Percentiles rank a stretch among this genome's conserved stretches.
Evolutionary conservation across 2,113 vertebrate genomes (phyloP).

Genomic region (Hylia prasina): DNA sequence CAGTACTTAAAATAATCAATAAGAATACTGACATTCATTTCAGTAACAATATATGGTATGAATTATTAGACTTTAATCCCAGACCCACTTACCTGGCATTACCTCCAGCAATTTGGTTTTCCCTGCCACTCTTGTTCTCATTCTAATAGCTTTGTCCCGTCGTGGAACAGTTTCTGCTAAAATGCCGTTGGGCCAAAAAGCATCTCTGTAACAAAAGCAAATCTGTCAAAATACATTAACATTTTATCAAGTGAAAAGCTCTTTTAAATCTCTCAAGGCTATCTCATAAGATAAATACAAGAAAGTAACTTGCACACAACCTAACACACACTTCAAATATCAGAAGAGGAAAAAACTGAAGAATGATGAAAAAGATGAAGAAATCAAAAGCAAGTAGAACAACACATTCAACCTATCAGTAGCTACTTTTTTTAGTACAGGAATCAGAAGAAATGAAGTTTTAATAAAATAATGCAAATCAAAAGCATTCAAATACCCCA

Average conservation of each 20-base stretch:
- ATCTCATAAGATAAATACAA: not conserved
- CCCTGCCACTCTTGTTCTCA: conserved; percentile 94
- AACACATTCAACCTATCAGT: not conserved
- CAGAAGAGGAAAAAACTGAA: not conserved
- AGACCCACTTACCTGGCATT: conserved; percentile 87
- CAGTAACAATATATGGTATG: not conserved
- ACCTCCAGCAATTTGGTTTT: conserved; percentile 94
- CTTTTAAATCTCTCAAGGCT: not conserved
- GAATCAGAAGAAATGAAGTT: not conserved
- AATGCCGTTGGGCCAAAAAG: conserved; percentile 98
- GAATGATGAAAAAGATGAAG: not conserved
- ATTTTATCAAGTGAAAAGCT: conserved; percentile 2
- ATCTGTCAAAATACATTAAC: conserved; percentile 27
- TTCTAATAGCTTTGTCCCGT: conserved; percentile 90
- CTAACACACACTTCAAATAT: not conserved
- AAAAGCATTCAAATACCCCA: not conserved
- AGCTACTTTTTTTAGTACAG: not conserved
- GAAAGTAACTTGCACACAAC: not conserved
- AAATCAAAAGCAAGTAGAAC: not conserved
- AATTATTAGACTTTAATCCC: not conserved
- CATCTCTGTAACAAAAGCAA: conserved; percentile 79
- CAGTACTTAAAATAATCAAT: not conserved
- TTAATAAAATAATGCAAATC: not conserved
- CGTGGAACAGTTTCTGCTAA: conserved; percentile 88
- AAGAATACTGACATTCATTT: not conserved